These are phyloP conservation scores for Actinia tenebrosa DNA, from an alignment of 64 coral and sea anemone genomes.

Conservation along the genomic window DNA sequence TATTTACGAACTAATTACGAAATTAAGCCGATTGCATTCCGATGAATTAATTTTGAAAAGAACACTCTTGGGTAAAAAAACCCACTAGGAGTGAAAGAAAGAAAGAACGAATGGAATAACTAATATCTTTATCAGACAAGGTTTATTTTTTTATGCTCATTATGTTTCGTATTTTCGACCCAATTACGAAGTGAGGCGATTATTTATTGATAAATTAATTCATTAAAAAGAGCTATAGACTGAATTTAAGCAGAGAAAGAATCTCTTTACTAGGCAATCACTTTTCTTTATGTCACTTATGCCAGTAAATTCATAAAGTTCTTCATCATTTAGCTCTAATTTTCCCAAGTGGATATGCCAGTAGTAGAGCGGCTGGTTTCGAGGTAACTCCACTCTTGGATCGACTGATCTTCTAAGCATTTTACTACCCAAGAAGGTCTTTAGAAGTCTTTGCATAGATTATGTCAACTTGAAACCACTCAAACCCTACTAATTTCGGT, in stretches of 20 bases:
- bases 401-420: neutral
- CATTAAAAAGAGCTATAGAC: neutral
- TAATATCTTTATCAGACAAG: too few relatives aligned
- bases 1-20: slow-evolving; percentile 16
- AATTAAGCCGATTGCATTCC: neutral
- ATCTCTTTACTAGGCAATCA: neutral
- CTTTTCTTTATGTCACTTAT: neutral
- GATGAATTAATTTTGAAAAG: neutral
- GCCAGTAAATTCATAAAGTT: neutral
- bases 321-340: neutral
- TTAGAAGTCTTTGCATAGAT: too few relatives aligned
- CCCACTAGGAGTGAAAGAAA: neutral
- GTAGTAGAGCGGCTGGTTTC: neutral
- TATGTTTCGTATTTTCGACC: neutral
- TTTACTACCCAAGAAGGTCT: neutral
- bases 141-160: too few relatives aligned
- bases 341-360: neutral
- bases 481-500: neutral
- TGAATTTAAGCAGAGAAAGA: neutral
- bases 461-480: too few relatives aligned
- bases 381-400: neutral
- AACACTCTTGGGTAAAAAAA: neutral
- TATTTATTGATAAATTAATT: too few relatives aligned
- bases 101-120: neutral
- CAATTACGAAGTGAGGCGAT: neutral